Percentiles rank a stretch among this genome's conserved stretches.
These are phyloP conservation scores for Morone chrysops DNA, from an alignment of 2,113 vertebrate genomes.

Conservation along the genomic window DNA sequence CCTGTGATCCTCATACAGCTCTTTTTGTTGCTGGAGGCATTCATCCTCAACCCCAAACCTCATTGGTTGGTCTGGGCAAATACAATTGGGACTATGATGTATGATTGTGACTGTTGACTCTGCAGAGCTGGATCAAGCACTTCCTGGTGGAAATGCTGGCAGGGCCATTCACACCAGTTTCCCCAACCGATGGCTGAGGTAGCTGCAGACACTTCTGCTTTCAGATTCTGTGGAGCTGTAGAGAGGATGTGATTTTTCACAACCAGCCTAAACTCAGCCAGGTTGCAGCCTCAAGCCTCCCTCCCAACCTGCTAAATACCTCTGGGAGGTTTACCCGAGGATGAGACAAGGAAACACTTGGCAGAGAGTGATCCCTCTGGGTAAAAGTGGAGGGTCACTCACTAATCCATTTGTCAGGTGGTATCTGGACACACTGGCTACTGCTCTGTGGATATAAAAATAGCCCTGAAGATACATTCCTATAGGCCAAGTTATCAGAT, in stretches of 20 bases:
- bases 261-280: constrained; percentile 73
- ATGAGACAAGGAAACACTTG: constrained; percentile 64
- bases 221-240: constrained; percentile 68
- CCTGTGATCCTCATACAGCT: constrained; percentile 70
- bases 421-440: constrained; percentile 23
- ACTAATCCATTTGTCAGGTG: constrained; percentile 19
- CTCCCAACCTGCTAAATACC: constrained; percentile 79
- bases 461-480: not conserved
- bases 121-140: constrained; percentile 57
- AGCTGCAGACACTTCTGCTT: constrained; percentile 74
- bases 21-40: constrained; percentile 70
- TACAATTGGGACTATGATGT: constrained; percentile 74
- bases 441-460: constrained; percentile 26
- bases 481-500: constrained; percentile 26
- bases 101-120: constrained; percentile 72
- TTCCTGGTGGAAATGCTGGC: constrained; percentile 60
- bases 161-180: constrained; percentile 61
- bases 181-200: constrained; percentile 54
- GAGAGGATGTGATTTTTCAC: constrained; percentile 83
- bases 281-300: constrained; percentile 54
- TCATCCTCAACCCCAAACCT: constrained; percentile 61
- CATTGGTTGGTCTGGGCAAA: constrained; percentile 75
- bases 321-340: constrained; percentile 67
- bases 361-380: constrained; percentile 31
- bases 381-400: constrained; percentile 27